Base-by-base conservation (phyloP, 2,888 invertebrate genomes). In the Acrobasis repandana region DNA sequence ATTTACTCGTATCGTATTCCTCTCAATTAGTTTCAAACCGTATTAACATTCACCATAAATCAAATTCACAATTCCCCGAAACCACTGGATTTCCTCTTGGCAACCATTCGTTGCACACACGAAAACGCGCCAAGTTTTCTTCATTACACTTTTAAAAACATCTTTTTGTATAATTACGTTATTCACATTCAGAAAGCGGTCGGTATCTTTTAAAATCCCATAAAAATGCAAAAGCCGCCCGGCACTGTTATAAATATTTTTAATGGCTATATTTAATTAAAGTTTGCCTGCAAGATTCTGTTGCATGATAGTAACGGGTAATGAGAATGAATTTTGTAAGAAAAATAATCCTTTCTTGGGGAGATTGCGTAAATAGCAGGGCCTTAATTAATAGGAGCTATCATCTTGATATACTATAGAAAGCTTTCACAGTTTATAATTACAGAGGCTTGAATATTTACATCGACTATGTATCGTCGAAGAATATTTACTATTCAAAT, bases 241-340 rank as follows among this genome's bases (percentile, higher is more conserved):
- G 73, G 69, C 72, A 71, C 10, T 64, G 79, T 79, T 83, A 88
- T 90, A 90, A 90, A 90, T 88, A 89, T 86, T 86, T 84, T 90
- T 88, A 89, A 90, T 83, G 82, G 79, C 80, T 82, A 79, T 85
- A 62, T 65, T 61, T 81, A 77, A 87, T 87, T 85, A 85, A 80
- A 82, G 75, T 81, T 78, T 69, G 68, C 76, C 71, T 72, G 66
- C 67, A 64, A 75, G 77, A 76, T 77, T 72, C 74, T 68, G 72
- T 70, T 69, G 63, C 70, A 69, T 68, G 76, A 72, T 71, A 70
- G 72, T 75, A 71, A 69, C 71, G 34, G 47, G 38, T 58, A 64
- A 65, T 64, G 57, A 63, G 63, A 61, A 65, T 61, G 56, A 61
- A 65, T 58, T 60, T n/a, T 62, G 56, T 20, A 36, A 58, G 57